Evolutionary conservation across 2,888 invertebrate genomes (phyloP), one percentile per base, ranked within the genome.

Genomic region (Sphaerophoria taeniata): DNA sequence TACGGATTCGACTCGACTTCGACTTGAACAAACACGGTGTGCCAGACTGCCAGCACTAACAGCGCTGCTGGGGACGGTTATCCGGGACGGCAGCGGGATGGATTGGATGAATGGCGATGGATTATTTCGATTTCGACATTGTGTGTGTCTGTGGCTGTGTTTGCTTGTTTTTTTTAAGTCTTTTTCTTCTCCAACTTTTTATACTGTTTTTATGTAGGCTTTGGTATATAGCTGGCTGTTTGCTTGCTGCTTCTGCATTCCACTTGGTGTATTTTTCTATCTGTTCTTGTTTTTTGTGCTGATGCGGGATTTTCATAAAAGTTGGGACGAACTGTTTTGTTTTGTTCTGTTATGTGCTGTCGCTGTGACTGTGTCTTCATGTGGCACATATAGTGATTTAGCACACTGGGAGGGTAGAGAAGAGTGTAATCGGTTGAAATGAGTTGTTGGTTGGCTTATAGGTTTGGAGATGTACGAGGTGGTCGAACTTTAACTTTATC

Each of bases 331-430:
- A 39, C 43, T 60, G 14, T 60, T 39, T 60, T 60, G 43, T 60
- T 43, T 24, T 24, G 60, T 43, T 24, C 12, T 49, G 43, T 43
- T 43, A 12, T 43, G 67, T 53, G 43, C 16, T 34, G 43, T 71
- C 24, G 58, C 12, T 34, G 45, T 56, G 60, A 24, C 53, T 12
- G 49, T 69, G 70, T 55, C 49, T 24, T 24, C 24, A 24, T 24
- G 47, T 76, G 85, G 73, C 81, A 73, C 81, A 85, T 76, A 81
- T 81, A 84, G 81, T 85, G 81, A 85, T 85, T 85, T 76, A 81
- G 77, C 72, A 65, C 63, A 49, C 76, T 81, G n/a, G 72, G 49
- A 65, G 81, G 76, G 73, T 77, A 45, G 72, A 45, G 72, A 49
- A 34, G 65, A 34, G 34, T 58, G 58, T 16, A 43, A 4, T 12